Percentiles rank a stretch among this genome's conserved stretches.
phyloP scores from a whole-genome alignment of 2,113 vertebrate genomes.

The Hystrix cristata region DNA sequence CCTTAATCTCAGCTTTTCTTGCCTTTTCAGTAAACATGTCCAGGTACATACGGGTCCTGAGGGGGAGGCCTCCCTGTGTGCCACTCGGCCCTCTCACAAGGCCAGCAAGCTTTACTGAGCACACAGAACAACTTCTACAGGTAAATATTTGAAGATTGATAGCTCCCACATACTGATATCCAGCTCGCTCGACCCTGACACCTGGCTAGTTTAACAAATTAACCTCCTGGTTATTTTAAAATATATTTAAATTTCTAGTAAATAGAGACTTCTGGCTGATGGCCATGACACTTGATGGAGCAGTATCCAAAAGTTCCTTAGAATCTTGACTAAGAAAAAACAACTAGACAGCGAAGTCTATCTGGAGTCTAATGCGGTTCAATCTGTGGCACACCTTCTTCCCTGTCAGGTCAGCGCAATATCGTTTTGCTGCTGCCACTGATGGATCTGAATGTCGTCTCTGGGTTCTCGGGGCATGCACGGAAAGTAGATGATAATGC shows the following conservation, averaged over 20 bases:
- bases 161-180: not conserved
- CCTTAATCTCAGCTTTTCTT: too few species aligned
- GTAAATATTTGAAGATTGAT: not conserved
- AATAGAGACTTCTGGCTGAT: not conserved
- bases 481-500: not conserved
- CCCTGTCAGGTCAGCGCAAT: not conserved
- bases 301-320: not conserved
- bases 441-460: too few species aligned
- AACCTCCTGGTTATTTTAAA: not conserved
- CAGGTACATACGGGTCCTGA: not conserved
- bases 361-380: not conserved
- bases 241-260: not conserved
- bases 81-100: not conserved
- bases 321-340: not conserved
- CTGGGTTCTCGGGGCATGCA: not conserved
- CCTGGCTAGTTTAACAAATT: not conserved
- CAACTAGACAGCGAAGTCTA: not conserved
- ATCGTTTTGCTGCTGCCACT: accelerated
- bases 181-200: not conserved
- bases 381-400: not conserved
- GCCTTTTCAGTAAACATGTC: not conserved
- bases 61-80: not conserved
- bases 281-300: not conserved
- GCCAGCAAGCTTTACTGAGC: not conserved
- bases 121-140: accelerated